Conservation (phyloP, 64 coral and sea anemone genomes). For the Anthopleura sola region DNA sequence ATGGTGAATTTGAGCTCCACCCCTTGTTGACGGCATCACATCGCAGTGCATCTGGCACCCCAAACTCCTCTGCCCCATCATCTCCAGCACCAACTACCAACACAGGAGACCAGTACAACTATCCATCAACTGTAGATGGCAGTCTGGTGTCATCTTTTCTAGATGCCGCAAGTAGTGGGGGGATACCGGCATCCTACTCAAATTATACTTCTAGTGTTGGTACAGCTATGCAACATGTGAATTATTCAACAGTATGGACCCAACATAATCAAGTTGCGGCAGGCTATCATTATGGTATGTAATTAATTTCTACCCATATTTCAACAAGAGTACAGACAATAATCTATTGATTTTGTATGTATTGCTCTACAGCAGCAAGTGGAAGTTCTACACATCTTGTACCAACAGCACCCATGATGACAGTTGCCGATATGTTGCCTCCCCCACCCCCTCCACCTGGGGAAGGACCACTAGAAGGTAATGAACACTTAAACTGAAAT, state of each 20-base stretch:
- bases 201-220: neutral
- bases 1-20: slow-evolving; percentile 94
- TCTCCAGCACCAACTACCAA: slow-evolving; percentile 48
- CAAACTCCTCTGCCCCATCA: slow-evolving; percentile 49
- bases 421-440: slow-evolving; percentile 71
- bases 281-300: slow-evolving; percentile 25
- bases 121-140: neutral
- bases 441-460: slow-evolving; percentile 92
- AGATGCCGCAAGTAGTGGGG: neutral
- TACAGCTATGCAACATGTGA: neutral
- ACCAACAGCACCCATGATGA: slow-evolving; percentile 54
- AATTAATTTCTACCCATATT: neutral
- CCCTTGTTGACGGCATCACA: slow-evolving; percentile 89
- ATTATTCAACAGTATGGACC: slow-evolving; percentile 2
- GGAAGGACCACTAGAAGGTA: slow-evolving; percentile 85
- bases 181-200: neutral
- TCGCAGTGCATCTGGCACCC: slow-evolving; percentile 41
- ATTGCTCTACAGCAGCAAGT: neutral
- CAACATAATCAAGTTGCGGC: slow-evolving; percentile 9
- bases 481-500: neutral
- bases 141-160: neutral
- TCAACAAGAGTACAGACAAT: neutral
- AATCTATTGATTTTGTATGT: neutral
- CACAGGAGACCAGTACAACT: slow-evolving; percentile 11
- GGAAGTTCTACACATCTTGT: slow-evolving; percentile 13